Evolutionary conservation across 2,797 vertebrate species (phyloP).

Genomic region (Carapus acus): DNA sequence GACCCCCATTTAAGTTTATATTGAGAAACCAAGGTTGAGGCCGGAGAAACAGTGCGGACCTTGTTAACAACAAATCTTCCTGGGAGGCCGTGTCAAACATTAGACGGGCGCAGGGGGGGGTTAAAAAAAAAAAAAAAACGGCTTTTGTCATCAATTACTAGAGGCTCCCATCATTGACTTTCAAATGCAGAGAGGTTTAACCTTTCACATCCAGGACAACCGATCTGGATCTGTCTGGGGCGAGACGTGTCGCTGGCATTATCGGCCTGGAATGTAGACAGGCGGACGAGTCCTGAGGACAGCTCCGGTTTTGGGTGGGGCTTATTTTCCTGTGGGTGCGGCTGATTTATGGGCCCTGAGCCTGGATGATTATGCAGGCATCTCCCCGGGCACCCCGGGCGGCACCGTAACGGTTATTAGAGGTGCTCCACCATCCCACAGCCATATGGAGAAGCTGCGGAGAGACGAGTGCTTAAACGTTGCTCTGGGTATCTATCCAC

Average conservation of each 20-base stretch:
- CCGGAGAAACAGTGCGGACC: slow-evolving; percentile 42
- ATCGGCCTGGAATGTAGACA: too few species aligned
- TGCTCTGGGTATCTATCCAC: slow-evolving; percentile 22
- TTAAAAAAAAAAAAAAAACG: too few species aligned
- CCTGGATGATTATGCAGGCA: slow-evolving; percentile 51
- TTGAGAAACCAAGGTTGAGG: slow-evolving; percentile 30
- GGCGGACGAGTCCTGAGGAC: too few species aligned
- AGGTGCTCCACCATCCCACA: slow-evolving; percentile 33
- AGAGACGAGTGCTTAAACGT: slow-evolving; percentile 53
- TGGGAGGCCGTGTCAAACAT: slow-evolving; percentile 15
- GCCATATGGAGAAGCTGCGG: slow-evolving; percentile 38
- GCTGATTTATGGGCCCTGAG: slow-evolving; percentile 51
- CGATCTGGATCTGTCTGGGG: background rate
- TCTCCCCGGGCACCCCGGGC: slow-evolving; percentile 28
- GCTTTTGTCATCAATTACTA: background rate
- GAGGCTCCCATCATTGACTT: too few species aligned
- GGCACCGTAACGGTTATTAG: slow-evolving; percentile 54
- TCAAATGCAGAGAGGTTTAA: background rate
- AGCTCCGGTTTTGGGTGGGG: too few species aligned
- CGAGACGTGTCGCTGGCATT: slow-evolving; percentile 19
- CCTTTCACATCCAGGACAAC: background rate
- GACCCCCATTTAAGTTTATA: slow-evolving; percentile 48
- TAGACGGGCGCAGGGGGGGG: background rate
- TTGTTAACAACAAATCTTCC: slow-evolving; percentile 38
- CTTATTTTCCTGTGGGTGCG: too few species aligned